Conservation (phyloP, 2,113 vertebrate genomes). For the Petrocephalus microphthalmus region DNA sequence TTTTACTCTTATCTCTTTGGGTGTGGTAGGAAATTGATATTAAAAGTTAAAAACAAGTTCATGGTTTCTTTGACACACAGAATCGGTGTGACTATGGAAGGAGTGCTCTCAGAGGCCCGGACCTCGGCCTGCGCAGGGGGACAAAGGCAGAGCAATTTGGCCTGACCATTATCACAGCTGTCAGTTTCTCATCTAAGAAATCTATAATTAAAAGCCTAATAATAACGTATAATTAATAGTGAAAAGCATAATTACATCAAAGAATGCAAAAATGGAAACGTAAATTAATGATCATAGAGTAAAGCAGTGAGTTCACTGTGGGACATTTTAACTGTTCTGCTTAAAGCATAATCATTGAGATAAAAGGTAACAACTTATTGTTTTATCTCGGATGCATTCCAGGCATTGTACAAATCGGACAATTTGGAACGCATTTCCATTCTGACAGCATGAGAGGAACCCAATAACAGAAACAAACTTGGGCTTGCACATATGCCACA, state of each 20-base stretch:
- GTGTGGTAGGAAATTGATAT: neutral
- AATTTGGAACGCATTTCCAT: neutral
- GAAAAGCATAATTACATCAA: neutral
- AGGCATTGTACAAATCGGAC: neutral
- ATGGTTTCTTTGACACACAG: neutral
- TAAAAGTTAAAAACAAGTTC: neutral
- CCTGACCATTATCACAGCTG: neutral
- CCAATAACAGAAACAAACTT: neutral
- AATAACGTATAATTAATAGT: neutral
- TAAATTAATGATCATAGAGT: slow-evolving; percentile 1
- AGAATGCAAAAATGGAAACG: neutral
- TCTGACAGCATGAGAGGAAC: neutral
- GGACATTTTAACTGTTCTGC: neutral
- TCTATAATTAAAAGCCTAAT: neutral
- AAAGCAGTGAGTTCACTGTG: neutral
- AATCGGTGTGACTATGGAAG: neutral
- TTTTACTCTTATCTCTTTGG: neutral
- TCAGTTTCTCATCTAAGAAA: neutral
- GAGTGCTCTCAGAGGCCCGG: neutral
- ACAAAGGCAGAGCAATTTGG: neutral
- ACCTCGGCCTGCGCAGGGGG: neutral
- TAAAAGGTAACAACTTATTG: neutral
- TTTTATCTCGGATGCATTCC: neutral
- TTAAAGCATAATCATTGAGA: neutral
- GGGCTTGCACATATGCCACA: neutral